Evolutionary conservation across 1,140 invertebrate genomes (phyloP).

Genomic region (Drosophila prosaltans): DNA sequence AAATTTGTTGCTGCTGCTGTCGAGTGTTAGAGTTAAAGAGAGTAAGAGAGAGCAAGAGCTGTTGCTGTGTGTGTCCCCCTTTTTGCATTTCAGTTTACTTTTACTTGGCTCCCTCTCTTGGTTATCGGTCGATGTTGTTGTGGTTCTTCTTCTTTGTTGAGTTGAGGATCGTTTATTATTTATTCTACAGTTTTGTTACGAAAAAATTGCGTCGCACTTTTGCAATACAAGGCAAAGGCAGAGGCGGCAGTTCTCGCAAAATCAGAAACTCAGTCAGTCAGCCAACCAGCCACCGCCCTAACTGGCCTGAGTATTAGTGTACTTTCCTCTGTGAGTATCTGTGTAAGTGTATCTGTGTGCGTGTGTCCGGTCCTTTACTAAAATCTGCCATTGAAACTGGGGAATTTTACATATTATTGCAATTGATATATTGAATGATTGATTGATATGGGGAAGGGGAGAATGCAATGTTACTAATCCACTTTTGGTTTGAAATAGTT

Average conservation of each 20-base stretch:
- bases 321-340: slow-evolving; percentile 35
- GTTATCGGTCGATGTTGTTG: slow-evolving; percentile 35
- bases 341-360: slow-evolving; percentile 5
- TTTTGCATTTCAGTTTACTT: slow-evolving; percentile 39
- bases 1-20: slow-evolving; percentile 27
- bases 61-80: slow-evolving; percentile 15
- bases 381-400: neutral
- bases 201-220: slow-evolving; percentile 69
- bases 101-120: slow-evolving; percentile 22
- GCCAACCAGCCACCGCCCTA: slow-evolving; percentile 73
- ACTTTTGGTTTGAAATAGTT: neutral
- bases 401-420: neutral
- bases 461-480: neutral
- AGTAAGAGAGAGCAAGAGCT: slow-evolving; percentile 5
- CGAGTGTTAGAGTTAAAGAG: neutral
- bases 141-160: slow-evolving; percentile 1
- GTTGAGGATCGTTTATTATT: slow-evolving; percentile 50
- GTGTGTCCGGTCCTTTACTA: slow-evolving; percentile 38
- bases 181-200: slow-evolving; percentile 55
- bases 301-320: slow-evolving; percentile 60
- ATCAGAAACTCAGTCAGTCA: slow-evolving; percentile 37
- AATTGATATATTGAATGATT: slow-evolving; percentile 2
- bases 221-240: slow-evolving; percentile 44
- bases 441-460: neutral
- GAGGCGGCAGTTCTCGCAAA: slow-evolving; percentile 27